Conservation (phyloP, 1,140 invertebrate genomes). For the Bradynema listronoti region DNA sequence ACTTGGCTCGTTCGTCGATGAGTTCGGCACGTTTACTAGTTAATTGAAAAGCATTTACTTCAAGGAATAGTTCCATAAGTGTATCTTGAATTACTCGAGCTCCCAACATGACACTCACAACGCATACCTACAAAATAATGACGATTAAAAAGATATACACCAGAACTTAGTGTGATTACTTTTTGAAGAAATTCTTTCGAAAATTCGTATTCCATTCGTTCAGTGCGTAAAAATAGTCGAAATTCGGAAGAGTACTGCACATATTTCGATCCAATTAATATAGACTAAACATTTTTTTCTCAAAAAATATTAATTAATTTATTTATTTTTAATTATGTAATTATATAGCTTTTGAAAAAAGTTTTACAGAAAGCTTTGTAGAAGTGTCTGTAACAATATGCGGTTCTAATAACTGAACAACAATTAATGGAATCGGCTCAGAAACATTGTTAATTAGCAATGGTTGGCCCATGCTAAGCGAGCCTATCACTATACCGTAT, state of each 20-base stretch:
- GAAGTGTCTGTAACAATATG: constrained; percentile 12
- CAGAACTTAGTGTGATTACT: constrained; percentile 13
- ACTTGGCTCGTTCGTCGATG: constrained; percentile 31
- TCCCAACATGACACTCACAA: constrained; percentile 24
- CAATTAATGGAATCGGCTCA: constrained; percentile 25
- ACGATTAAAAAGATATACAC: constrained; percentile 4
- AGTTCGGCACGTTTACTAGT: constrained; percentile 30
- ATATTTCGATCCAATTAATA: constrained; percentile 19
- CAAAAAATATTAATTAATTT: constrained; percentile 8
- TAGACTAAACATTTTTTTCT: constrained; percentile 25
- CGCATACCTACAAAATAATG: constrained; percentile 17
- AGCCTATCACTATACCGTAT: constrained; percentile 6
- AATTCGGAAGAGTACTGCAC: constrained; percentile 29
- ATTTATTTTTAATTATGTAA: constrained; percentile 2
- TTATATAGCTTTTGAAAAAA: neutral
- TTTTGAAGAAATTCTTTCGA: constrained; percentile 26
- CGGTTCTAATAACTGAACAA: constrained; percentile 25
- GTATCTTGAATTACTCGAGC: constrained; percentile 26
- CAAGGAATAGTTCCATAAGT: constrained; percentile 27
- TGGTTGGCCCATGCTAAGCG: constrained; percentile 13
- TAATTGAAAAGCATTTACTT: constrained; percentile 24
- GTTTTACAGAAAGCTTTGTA: neutral
- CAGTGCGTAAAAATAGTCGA: constrained; percentile 24
- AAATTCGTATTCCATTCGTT: constrained; percentile 12
- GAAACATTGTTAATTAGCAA: constrained; percentile 29